Evolutionary conservation across 2,888 invertebrate species (phyloP).

Genomic region (Nephrotoma appendiculata): DNA sequence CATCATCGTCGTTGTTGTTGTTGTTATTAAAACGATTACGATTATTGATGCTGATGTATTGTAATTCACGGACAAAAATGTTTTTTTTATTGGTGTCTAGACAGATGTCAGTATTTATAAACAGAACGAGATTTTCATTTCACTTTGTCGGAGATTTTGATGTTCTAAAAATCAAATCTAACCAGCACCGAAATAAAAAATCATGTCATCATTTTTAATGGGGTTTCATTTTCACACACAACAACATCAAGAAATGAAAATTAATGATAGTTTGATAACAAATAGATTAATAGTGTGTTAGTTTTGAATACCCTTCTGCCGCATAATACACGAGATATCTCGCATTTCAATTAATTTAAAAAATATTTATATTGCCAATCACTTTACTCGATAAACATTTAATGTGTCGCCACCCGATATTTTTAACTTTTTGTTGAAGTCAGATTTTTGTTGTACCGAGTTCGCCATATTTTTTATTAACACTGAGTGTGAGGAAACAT

Average conservation of each 20-base stretch:
- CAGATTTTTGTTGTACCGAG: too few relatives aligned
- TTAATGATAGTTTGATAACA: not conserved
- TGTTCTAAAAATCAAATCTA: not conserved
- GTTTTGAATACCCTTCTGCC: not conserved
- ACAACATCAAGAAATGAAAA: not conserved
- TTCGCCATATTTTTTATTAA: too few relatives aligned
- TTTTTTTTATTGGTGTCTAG: slow-evolving; percentile 1
- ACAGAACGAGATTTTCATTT: not conserved
- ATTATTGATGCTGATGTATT: not conserved
- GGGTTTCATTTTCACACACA: not conserved
- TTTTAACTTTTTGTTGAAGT: too few relatives aligned
- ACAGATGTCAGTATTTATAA: slow-evolving; percentile 2
- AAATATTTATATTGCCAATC: too few relatives aligned
- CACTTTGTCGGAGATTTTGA: not conserved
- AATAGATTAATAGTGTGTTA: not conserved
- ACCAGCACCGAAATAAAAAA: not conserved
- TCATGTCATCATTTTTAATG: not conserved
- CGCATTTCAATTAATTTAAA: too few relatives aligned
- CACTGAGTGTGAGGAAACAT: too few relatives aligned
- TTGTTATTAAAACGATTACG: not conserved
- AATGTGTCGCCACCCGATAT: too few relatives aligned
- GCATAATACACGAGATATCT: too few relatives aligned
- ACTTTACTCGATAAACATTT: too few relatives aligned
- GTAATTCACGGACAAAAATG: not conserved
- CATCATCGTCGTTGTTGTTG: not conserved